phyloP scores from a whole-genome alignment of 2,113 vertebrate species.

The Solea senegalensis region DNA sequence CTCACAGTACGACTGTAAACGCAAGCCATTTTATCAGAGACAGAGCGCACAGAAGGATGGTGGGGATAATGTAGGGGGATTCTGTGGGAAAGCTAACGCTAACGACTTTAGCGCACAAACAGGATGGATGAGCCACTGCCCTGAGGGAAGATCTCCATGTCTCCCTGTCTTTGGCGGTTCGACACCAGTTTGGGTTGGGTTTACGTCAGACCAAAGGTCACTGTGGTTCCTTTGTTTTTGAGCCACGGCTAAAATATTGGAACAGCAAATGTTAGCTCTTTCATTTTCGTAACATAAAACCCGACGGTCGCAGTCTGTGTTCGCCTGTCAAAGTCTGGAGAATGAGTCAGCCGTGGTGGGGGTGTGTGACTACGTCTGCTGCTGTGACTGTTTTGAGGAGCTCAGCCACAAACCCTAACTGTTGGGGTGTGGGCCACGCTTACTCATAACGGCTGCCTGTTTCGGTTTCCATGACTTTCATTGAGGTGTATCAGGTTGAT shows the following conservation, averaged over 20 bases:
- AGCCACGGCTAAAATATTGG: slow-evolving; percentile 2
- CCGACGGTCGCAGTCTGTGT: slow-evolving; percentile 75
- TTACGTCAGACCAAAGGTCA: no score
- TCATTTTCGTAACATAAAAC: slow-evolving; percentile 78
- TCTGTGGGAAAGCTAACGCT: no score
- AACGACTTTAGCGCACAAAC: not conserved
- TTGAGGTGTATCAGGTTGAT: slow-evolving; percentile 1
- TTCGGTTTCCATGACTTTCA: not conserved
- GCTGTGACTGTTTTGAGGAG: slow-evolving; percentile 41
- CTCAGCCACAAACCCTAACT: not conserved
- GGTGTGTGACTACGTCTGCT: slow-evolving; percentile 46
- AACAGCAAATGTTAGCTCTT: slow-evolving; percentile 49
- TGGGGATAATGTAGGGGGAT: not conserved
- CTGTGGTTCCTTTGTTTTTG: slow-evolving; percentile 67
- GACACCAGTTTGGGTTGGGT: slow-evolving; percentile 66
- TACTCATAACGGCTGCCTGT: not conserved
- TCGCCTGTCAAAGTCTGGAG: slow-evolving; percentile 80
- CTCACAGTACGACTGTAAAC: no score
- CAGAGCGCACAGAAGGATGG: not conserved
- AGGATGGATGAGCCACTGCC: slow-evolving; percentile 4
- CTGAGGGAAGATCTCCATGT: slow-evolving; percentile 68
- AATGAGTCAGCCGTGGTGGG: slow-evolving; percentile 71
- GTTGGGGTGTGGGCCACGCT: not conserved
- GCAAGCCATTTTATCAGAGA: no score
- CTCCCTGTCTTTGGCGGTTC: slow-evolving; percentile 88